Evolutionary conservation across 1,140 invertebrate species (phyloP).

Genomic region (Zaprionus nigranus): DNA sequence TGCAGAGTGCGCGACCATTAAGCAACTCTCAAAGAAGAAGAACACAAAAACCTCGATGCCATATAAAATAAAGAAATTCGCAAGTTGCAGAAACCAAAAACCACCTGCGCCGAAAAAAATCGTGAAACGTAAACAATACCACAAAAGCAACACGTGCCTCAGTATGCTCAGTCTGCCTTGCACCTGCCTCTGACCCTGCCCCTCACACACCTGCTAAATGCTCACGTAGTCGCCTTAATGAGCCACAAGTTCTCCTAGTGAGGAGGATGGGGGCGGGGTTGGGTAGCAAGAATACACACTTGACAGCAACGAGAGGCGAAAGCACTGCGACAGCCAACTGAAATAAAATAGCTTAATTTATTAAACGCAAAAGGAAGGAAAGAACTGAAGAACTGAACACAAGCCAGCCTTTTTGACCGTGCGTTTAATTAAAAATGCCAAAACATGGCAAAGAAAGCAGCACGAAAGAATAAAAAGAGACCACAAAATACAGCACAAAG

Average conservation of each 20-base stretch:
- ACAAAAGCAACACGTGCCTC: slow-evolving; percentile 62
- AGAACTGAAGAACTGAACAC: background rate
- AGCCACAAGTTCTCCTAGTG: slow-evolving; percentile 43
- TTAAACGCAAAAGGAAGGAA: slow-evolving; percentile 44
- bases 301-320: slow-evolving; percentile 6
- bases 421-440: slow-evolving; percentile 63
- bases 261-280: slow-evolving; percentile 2
- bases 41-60: slow-evolving; percentile 47
- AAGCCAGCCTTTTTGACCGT: slow-evolving; percentile 28
- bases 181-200: background rate
- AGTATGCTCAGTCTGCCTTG: slow-evolving; percentile 1
- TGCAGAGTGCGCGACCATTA: slow-evolving; percentile 26
- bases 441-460: slow-evolving; percentile 22
- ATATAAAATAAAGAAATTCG: slow-evolving; percentile 24
- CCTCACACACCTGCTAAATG: slow-evolving; percentile 32
- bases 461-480: slow-evolving; percentile 6
- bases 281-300: slow-evolving; percentile 35
- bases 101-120: background rate
- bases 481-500: slow-evolving; percentile 1
- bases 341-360: slow-evolving; percentile 66
- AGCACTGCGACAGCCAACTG: slow-evolving; percentile 28
- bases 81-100: slow-evolving; percentile 25
- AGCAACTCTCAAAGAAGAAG: slow-evolving; percentile 33
- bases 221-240: slow-evolving; percentile 59
- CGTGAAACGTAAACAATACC: slow-evolving; percentile 55